These are phyloP conservation scores for Platynereis dumerilii DNA, from an alignment of 2,888 invertebrate species.

Conservation along the genomic window DNA sequence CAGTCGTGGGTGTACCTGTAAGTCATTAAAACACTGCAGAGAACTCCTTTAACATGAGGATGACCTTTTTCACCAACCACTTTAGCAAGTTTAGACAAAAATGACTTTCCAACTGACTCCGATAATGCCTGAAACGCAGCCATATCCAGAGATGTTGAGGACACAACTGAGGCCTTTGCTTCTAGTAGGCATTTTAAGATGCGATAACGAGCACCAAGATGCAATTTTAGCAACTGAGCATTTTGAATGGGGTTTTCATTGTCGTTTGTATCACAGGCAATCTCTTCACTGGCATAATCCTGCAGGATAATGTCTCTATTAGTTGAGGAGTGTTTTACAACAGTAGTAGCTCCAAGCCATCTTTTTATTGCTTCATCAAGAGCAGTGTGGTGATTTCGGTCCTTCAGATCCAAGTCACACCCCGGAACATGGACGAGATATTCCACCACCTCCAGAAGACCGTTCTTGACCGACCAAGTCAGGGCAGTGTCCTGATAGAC, in stretches of 20 bases:
- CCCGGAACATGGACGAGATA: constrained; percentile 10
- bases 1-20: constrained; percentile 11
- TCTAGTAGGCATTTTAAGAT: constrained; percentile 24
- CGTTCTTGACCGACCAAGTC: constrained; percentile 26
- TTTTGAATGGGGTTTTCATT: too few species aligned
- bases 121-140: constrained; percentile 14
- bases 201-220: constrained; percentile 22
- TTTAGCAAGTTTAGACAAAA: constrained; percentile 22
- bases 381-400: constrained; percentile 23
- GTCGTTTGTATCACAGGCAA: too few species aligned
- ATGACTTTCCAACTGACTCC: constrained; percentile 5
- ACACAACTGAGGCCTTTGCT: constrained; percentile 20
- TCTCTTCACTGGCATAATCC: too few species aligned
- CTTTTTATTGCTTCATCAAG: constrained; percentile 28
- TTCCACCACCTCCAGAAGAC: constrained; percentile 31
- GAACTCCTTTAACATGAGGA: constrained; percentile 9
- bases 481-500: constrained; percentile 26
- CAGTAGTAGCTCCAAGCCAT: constrained; percentile 21
- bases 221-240: not conserved
- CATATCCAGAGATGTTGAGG: constrained; percentile 12
- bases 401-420: constrained; percentile 20
- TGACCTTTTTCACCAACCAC: constrained; percentile 18
- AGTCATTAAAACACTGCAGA: constrained; percentile 15
- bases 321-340: too few species aligned
- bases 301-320: too few species aligned